Conservation (phyloP, 2,888 invertebrate species). For the Fragum fragum region DNA sequence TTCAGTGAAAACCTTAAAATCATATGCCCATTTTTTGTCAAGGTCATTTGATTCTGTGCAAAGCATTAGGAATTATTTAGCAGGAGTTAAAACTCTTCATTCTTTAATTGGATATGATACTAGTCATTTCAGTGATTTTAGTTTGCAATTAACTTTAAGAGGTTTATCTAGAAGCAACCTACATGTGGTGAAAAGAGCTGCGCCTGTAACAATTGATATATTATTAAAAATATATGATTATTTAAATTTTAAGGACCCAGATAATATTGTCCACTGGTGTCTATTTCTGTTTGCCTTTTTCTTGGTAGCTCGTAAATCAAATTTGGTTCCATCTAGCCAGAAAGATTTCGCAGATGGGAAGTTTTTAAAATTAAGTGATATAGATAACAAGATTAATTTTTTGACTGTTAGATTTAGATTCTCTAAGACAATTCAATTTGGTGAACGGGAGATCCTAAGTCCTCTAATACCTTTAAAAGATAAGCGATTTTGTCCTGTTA, state of each 20-base stretch:
- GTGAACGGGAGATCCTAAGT: not conserved
- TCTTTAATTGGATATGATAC: conserved; percentile 21
- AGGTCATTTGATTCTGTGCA: no score
- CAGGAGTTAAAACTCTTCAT: conserved; percentile 26
- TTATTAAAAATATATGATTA: not conserved
- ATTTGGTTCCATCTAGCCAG: not conserved
- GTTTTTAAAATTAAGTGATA: not conserved
- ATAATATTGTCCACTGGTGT: not conserved
- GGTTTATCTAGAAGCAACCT: no score
- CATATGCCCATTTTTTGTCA: no score
- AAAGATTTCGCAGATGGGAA: not conserved
- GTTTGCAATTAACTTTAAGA: conserved; percentile 4
- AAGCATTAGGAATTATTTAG: conserved; percentile 36
- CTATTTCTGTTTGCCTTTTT: conserved; percentile 8
- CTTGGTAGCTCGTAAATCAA: not conserved
- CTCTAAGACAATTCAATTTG: no score
- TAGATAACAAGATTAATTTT: not conserved
- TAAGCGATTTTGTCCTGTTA: not conserved
- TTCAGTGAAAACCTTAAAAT: no score
- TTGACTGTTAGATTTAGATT: not conserved
- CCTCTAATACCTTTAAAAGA: no score
- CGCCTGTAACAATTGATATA: not conserved
- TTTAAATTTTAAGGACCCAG: not conserved
- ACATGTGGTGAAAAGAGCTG: conserved; percentile 10
- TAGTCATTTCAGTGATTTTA: conserved; percentile 15